Percentiles rank a stretch among this genome's conserved stretches.
These are phyloP conservation scores for Orthosia gracilis DNA, from an alignment of 2,888 invertebrate species.

Conservation along the genomic window DNA sequence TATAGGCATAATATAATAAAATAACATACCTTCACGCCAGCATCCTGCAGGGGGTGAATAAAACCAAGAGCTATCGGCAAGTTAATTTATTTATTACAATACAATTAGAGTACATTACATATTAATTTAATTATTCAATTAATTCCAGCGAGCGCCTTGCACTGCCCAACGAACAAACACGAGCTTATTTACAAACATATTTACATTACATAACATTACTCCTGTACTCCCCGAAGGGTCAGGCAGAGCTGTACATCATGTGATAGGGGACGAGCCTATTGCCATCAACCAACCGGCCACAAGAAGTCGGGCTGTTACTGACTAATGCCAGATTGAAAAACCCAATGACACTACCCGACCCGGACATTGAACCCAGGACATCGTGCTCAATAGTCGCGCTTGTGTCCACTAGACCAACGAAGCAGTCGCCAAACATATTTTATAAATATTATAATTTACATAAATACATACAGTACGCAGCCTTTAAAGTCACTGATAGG, in stretches of 20 bases:
- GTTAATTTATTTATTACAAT: constrained; percentile 79
- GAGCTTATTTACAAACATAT: constrained; percentile 30
- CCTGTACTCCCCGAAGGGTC: neutral
- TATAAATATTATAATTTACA: too few relatives aligned
- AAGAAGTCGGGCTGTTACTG: too few relatives aligned
- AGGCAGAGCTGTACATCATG: neutral
- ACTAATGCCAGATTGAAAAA: neutral
- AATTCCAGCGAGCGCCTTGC: constrained; percentile 20
- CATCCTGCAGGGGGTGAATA: constrained; percentile 24
- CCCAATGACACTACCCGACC: neutral
- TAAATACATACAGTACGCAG: too few relatives aligned
- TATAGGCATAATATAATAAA: too few relatives aligned
- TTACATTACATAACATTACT: neutral
- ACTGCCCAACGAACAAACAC: constrained; percentile 15
- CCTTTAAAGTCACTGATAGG: too few relatives aligned
- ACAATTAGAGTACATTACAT: constrained; percentile 60
- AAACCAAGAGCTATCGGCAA: constrained; percentile 72
- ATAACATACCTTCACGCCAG: too few relatives aligned
- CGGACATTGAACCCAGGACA: neutral
- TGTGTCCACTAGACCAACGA: too few relatives aligned
- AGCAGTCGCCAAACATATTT: neutral
- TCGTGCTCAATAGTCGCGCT: neutral
- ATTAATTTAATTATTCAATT: constrained; percentile 56
- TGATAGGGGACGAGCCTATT: too few relatives aligned
- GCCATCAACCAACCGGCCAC: too few relatives aligned